A percentile compares a stretch with the other conserved stretches of the same genome.
These are phyloP conservation scores for Clusia tigrina DNA, from an alignment of 2,888 invertebrate genomes.

Conservation along the genomic window DNA sequence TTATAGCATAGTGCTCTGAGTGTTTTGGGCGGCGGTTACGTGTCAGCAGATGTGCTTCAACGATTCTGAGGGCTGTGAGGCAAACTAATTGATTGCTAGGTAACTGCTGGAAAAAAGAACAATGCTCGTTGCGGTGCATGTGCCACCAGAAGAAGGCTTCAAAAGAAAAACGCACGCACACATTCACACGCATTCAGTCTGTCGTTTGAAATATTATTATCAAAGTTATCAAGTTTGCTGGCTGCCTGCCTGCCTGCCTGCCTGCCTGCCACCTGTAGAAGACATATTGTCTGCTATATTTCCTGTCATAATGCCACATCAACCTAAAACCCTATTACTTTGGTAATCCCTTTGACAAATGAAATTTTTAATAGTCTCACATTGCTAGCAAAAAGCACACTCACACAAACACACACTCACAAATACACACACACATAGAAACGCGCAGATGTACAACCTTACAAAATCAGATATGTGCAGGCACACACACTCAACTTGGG, in stretches of 20 bases:
- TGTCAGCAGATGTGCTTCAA: background rate
- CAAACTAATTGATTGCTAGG: background rate
- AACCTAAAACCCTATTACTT: conserved; percentile 51
- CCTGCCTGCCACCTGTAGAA: background rate
- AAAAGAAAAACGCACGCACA: no score
- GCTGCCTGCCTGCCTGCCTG: no score
- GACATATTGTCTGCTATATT: background rate
- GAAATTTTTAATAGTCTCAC: conserved; percentile 44
- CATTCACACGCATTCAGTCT: no score
- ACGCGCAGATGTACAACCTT: background rate
- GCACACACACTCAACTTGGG: background rate
- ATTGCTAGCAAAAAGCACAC: no score
- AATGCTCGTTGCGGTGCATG: no score
- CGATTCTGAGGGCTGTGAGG: no score
- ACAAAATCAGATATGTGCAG: background rate
- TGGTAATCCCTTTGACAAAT: conserved; percentile 57
- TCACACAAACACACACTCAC: conserved; percentile 26
- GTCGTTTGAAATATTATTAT: no score
- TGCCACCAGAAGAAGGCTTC: no score
- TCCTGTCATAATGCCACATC: background rate
- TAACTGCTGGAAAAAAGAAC: conserved; percentile 8
- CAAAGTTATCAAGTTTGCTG: no score
- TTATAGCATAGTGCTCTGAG: background rate
- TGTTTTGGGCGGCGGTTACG: background rate
- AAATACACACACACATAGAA: conserved; percentile 20